A percentile compares a stretch with the other conserved stretches of the same genome.
phyloP scores from a whole-genome alignment of 2,888 invertebrate genomes.

The Andricus curvator region DNA sequence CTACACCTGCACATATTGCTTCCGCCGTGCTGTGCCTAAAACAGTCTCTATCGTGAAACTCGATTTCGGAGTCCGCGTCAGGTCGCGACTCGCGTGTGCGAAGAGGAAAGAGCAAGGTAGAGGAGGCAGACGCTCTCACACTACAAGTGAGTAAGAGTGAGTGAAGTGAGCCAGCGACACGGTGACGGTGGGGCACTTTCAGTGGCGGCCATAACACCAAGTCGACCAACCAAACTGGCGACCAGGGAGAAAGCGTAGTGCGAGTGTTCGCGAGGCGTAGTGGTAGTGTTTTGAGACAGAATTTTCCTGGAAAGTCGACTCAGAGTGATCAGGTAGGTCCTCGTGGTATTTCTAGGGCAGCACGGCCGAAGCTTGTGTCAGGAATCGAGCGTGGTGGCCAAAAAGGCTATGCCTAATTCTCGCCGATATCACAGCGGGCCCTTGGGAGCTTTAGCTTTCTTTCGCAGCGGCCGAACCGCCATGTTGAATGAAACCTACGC shows the following conservation, averaged over 20 bases:
- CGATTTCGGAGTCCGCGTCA: slow-evolving; percentile 43
- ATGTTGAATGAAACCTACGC: slow-evolving; percentile 78
- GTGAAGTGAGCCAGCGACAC: slow-evolving; percentile 63
- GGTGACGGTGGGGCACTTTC: slow-evolving; percentile 68
- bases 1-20: slow-evolving; percentile 78
- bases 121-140: slow-evolving; percentile 57
- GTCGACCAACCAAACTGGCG: slow-evolving; percentile 70
- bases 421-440: slow-evolving; percentile 65
- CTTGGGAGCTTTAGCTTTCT: slow-evolving; percentile 78
- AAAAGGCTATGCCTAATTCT: slow-evolving; percentile 62
- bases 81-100: slow-evolving; percentile 35
- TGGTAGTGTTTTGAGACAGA: slow-evolving; percentile 73
- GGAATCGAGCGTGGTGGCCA: slow-evolving; percentile 60
- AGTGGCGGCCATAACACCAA: slow-evolving; percentile 71
- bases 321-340: slow-evolving; percentile 74
- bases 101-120: slow-evolving; percentile 31
- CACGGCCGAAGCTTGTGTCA: slow-evolving; percentile 56
- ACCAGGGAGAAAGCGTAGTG: slow-evolving; percentile 73
- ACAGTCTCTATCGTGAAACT: slow-evolving; percentile 32
- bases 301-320: slow-evolving; percentile 71
- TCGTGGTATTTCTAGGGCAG: slow-evolving; percentile 54
- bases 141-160: slow-evolving; percentile 65
- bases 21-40: slow-evolving; percentile 66
- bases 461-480: slow-evolving; percentile 78
- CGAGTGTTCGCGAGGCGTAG: slow-evolving; percentile 74